A percentile compares a stretch with the other conserved stretches of the same genome.
Conservation (phyloP, 2,888 invertebrate species). For the Seira ritae region DNA sequence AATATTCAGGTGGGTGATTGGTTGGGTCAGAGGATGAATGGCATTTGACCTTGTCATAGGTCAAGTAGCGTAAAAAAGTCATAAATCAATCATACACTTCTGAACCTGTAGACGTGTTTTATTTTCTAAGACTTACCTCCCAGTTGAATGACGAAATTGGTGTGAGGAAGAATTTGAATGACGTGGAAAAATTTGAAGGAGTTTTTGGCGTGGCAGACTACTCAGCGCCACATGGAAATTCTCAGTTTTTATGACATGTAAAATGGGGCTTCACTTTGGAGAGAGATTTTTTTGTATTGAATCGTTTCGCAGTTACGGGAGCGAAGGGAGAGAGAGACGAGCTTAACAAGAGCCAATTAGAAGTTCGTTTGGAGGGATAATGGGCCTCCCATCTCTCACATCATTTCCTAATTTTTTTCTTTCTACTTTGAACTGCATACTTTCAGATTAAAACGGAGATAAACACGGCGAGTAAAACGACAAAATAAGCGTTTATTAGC, state of each 20-base stretch:
- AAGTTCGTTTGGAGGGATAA: neutral
- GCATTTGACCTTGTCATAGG: slow-evolving; percentile 50
- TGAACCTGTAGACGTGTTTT: neutral
- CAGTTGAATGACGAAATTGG: slow-evolving; percentile 10
- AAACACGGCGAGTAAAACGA: slow-evolving; percentile 24
- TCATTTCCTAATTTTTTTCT: slow-evolving; percentile 20
- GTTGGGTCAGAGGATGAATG: neutral
- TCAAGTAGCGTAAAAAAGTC: slow-evolving; percentile 33
- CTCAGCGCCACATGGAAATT: neutral
- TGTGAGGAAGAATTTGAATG: too few relatives aligned
- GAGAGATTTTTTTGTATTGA: neutral
- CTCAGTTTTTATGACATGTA: neutral
- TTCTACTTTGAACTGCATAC: slow-evolving; percentile 16
- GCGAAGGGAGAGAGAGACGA: neutral
- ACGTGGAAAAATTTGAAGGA: neutral
- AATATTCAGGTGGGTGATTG: too few relatives aligned
- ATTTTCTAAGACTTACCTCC: neutral
- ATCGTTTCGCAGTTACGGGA: neutral
- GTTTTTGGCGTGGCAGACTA: neutral
- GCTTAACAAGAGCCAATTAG: neutral
- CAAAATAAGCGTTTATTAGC: slow-evolving; percentile 35
- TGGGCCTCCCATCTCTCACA: neutral
- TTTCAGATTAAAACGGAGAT: slow-evolving; percentile 53
- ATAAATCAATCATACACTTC: neutral
- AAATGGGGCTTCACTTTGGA: neutral